Conservation (phyloP, 2,888 invertebrate species). For the Liopterus haemorrhoidalis region DNA sequence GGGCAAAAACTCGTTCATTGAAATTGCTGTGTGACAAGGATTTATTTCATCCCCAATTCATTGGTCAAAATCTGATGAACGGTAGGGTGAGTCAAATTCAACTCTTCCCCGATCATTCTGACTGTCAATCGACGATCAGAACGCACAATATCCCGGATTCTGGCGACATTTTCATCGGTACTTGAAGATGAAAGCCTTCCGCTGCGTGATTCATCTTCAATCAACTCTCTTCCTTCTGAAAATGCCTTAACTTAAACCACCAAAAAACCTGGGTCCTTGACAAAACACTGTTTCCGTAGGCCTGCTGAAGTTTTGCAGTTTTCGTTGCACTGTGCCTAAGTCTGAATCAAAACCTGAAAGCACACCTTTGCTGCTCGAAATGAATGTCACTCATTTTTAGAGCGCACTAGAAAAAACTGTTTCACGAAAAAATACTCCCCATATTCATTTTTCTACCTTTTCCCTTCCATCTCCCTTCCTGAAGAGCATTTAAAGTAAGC, state of each 20-base stretch:
- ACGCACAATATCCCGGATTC: no score
- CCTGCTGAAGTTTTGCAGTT: slow-evolving; percentile 2
- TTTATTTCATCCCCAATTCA: no score
- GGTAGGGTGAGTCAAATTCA: no score
- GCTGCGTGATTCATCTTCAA: background rate
- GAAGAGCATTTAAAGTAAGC: no score
- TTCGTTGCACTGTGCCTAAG: background rate
- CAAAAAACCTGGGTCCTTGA: no score
- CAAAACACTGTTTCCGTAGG: background rate
- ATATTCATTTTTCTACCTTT: no score
- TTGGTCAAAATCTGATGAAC: no score
- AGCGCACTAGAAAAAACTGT: background rate
- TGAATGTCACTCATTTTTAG: slow-evolving; percentile 1
- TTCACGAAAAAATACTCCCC: background rate
- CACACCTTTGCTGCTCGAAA: slow-evolving; percentile 1
- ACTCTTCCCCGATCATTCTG: no score
- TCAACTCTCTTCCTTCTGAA: background rate
- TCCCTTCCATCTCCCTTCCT: no score
- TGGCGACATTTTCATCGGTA: background rate
- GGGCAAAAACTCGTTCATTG: no score
- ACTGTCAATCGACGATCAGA: no score
- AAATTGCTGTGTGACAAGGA: no score
- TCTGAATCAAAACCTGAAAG: slow-evolving; percentile 1
- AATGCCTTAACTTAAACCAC: slow-evolving; percentile 4
- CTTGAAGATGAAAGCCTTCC: slow-evolving; percentile 3